Conservation (phyloP, 2,797 vertebrate species). For the Anisognathus igniventris region DNA sequence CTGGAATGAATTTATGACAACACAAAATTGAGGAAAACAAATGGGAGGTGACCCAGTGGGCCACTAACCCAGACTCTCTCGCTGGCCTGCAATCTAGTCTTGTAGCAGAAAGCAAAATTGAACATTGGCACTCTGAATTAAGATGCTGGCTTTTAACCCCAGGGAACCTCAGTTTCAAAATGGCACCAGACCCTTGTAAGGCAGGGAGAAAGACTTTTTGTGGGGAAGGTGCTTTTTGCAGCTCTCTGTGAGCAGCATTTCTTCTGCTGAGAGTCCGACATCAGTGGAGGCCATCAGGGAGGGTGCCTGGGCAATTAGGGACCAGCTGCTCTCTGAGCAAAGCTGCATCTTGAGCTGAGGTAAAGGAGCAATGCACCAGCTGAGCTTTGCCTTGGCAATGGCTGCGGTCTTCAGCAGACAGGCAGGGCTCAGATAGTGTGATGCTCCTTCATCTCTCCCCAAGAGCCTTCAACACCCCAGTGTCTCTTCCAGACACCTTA, state of each 20-base stretch:
- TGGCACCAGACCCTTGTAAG: constrained; percentile 12
- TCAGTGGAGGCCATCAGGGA: fast-evolving
- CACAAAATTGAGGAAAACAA: constrained; percentile 87
- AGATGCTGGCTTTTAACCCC: constrained; percentile 79
- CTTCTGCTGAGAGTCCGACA: fast-evolving
- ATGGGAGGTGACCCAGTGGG: constrained; percentile 83
- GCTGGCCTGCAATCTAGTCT: constrained; percentile 80
- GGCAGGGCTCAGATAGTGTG: not conserved
- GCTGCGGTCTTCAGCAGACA: not conserved
- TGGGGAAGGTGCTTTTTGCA: not conserved
- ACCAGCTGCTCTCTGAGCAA: not conserved
- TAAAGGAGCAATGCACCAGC: fast-evolving
- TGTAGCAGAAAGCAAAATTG: constrained; percentile 81
- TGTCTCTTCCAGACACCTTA: not conserved
- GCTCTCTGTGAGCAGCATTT: not conserved
- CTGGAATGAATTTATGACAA: constrained; percentile 91
- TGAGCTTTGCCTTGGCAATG: not conserved
- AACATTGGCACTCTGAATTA: constrained; percentile 80
- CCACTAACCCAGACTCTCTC: constrained; percentile 77
- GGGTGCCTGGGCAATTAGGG: not conserved
- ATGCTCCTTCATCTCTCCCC: not conserved
- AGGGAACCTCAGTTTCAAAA: constrained; percentile 54
- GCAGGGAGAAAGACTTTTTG: not conserved
- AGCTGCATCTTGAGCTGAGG: not conserved
- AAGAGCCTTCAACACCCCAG: not conserved